phyloP scores from a whole-genome alignment of 30 jellyfish, hydroid and myxozoan genomes.

The Cassiopea xamachana region DNA sequence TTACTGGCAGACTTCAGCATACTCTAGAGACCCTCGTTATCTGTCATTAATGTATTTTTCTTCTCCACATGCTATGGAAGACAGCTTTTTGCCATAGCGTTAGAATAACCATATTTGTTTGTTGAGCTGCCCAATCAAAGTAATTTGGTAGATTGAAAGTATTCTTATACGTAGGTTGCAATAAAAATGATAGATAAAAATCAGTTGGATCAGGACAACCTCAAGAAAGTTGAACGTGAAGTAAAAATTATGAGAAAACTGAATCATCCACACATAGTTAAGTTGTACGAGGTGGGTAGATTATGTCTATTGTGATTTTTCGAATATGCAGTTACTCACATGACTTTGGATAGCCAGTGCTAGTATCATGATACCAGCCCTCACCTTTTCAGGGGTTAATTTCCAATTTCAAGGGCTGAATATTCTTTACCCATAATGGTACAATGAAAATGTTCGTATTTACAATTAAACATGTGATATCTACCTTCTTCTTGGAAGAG shows the following conservation, averaged over 20 bases:
- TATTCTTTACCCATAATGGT: too few relatives aligned
- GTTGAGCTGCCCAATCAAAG: background rate
- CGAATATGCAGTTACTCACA: background rate
- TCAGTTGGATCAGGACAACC: constrained; percentile 81
- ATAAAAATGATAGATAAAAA: constrained; percentile 91
- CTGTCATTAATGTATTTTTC: background rate
- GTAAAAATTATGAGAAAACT: constrained; percentile 85
- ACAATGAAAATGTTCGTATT: too few relatives aligned
- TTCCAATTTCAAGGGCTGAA: too few relatives aligned
- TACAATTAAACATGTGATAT: too few relatives aligned
- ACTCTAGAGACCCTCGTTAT: background rate
- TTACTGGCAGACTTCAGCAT: background rate
- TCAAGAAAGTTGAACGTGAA: constrained; percentile 87
- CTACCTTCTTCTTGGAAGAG: too few relatives aligned
- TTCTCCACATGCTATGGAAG: constrained; percentile 17
- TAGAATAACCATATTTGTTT: background rate
- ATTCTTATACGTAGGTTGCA: constrained; percentile 77
- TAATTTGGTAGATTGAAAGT: background rate
- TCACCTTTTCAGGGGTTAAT: too few relatives aligned
- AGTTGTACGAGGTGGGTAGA: constrained; percentile 83
- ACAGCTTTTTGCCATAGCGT: background rate
- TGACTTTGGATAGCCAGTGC: background rate
- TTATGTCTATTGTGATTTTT: background rate
- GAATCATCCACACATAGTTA: constrained; percentile 82
- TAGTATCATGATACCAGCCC: too few relatives aligned